phyloP scores from a whole-genome alignment of 2,797 vertebrate species.

The Masticophis lateralis region DNA sequence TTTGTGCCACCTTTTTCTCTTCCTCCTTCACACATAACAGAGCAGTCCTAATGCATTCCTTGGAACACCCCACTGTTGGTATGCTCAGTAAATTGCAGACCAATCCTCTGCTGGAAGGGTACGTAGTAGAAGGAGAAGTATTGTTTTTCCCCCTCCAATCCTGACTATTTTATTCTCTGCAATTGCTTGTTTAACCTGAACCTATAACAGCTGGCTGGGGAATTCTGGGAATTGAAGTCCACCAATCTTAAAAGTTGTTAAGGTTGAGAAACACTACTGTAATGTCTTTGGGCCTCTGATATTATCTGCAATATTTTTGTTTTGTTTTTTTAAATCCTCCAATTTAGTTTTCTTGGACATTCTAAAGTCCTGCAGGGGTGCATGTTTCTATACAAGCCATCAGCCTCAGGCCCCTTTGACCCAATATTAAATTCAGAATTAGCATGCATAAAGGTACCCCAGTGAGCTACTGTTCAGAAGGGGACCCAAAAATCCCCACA shows the following conservation, averaged over 20 bases:
- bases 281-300: background rate
- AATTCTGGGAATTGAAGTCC: background rate
- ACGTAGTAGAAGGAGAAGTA: background rate
- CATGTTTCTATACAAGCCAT: background rate
- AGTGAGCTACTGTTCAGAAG: background rate
- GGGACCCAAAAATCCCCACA: background rate
- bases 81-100: background rate
- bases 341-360: background rate
- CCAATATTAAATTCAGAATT: background rate
- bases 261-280: background rate
- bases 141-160: background rate
- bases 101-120: background rate
- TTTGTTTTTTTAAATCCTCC: background rate
- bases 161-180: background rate
- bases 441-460: background rate
- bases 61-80: background rate
- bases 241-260: background rate
- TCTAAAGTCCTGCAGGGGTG: background rate
- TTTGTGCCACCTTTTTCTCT: background rate
- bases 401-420: background rate
- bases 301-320: background rate
- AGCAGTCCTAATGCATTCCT: background rate
- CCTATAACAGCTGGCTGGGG: background rate
- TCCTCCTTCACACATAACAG: background rate
- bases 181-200: background rate